These are phyloP conservation scores for Ophion slaviceki DNA, from an alignment of 2,888 invertebrate species.

Conservation along the genomic window DNA sequence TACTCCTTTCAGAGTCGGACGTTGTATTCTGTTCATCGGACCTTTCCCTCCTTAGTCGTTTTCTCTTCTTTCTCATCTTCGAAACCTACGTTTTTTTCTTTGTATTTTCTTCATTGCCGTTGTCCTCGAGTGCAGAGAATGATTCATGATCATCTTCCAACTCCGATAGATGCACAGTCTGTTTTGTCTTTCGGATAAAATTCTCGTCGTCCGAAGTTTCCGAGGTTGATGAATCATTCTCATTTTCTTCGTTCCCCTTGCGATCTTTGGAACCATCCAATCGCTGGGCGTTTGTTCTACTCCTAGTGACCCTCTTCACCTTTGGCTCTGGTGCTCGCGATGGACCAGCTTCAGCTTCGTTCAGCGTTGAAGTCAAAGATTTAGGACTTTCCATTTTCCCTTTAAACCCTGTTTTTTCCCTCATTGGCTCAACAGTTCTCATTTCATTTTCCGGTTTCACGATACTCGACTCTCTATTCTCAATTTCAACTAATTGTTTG, in stretches of 20 bases:
- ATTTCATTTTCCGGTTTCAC: neutral
- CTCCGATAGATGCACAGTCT: no score
- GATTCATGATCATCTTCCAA: no score
- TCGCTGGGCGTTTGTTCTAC: neutral
- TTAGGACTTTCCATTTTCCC: no score
- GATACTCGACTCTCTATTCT: neutral
- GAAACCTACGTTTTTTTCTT: neutral
- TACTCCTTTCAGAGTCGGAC: neutral
- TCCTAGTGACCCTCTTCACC: neutral
- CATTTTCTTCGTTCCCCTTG: no score
- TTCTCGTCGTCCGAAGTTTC: no score
- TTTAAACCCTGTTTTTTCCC: no score
- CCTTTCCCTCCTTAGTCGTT: no score
- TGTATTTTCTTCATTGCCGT: neutral
- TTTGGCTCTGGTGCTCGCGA: neutral
- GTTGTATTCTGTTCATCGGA: no score
- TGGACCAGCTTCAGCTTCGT: neutral
- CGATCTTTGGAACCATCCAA: no score
- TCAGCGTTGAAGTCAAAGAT: neutral
- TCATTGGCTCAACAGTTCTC: no score
- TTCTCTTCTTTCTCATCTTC: neutral
- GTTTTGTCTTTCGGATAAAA: no score
- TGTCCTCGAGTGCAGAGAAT: neutral
- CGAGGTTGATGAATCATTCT: no score
- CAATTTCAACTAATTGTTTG: neutral